Evolutionary conservation across 2,888 invertebrate genomes (phyloP), one percentile per base, ranked within the genome.

Genomic region (Acleris cristana): DNA sequence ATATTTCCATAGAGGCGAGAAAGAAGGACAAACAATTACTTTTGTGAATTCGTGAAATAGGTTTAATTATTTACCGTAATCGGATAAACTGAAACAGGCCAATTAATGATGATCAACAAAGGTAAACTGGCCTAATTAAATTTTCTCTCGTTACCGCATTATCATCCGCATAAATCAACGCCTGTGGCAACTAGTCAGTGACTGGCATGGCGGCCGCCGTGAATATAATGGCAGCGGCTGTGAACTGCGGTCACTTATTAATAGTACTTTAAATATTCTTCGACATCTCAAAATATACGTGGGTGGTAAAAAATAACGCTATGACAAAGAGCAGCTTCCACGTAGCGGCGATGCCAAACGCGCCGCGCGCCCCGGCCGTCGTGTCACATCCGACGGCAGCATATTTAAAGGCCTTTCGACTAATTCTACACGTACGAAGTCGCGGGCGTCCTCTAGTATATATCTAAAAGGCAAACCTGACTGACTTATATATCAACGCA

Each of bases 321-420:
- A 72, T 78, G 74, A 81, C 78, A 79, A 78, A 78, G 70, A 72
- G 72, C 72, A 70, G 72, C 78, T 81, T 81, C 82, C 79, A 79
- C 79, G 67, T 81, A 79, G 80, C 77, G 76, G 78, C 77, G 72
- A 73, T 76, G 80, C 77, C 79, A 79, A 76, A 49, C 59, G 59
- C 64, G 30, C 26, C 58, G 45, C 40, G 52, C 48, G 16, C 51
- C 40, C 21, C 48, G n/a, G 23, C 48, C 18, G 26, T 21, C 45
- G 3, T 14, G 18, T 12, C 18, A 26, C 58, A 30, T 26, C 26
- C 12, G 18, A 34, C 54, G 51, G 10, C 59, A 18, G 30, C 51
- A 51, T 19, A 61, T 34, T 34, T 34, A 34, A 53, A 52, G 21
- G 23, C n/a, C 45, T 21, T 48, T 48, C 45, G 10, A 23, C 57